phyloP scores from a whole-genome alignment of 2,888 invertebrate genomes.

The Clitarchus hookeri region DNA sequence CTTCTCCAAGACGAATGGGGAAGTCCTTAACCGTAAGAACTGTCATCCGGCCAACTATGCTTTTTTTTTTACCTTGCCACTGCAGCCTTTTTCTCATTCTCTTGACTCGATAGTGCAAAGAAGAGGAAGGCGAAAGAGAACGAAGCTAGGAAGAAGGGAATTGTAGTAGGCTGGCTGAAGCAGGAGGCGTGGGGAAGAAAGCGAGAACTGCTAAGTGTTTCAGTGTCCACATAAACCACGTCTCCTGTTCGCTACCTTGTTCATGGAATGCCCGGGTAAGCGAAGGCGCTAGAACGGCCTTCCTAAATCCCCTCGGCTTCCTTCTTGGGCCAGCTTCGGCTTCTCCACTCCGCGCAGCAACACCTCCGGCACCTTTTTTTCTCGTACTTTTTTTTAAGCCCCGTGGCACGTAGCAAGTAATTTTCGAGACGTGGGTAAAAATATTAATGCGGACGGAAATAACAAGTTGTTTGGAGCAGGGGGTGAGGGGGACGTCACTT shows the following conservation, averaged over 20 bases:
- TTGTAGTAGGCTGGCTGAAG: no score
- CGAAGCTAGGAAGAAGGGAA: not conserved
- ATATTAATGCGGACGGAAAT: not conserved
- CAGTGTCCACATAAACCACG: slow-evolving; percentile 5
- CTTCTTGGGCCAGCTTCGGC: not conserved
- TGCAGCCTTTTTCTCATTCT: not conserved
- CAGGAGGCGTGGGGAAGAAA: not conserved
- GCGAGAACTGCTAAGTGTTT: slow-evolving; percentile 9
- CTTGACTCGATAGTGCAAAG: not conserved
- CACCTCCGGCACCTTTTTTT: not conserved
- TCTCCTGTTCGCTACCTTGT: not conserved
- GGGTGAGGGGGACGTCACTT: no score
- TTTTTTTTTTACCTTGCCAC: not conserved
- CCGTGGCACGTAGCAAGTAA: not conserved
- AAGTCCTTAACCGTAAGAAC: slow-evolving; percentile 6
- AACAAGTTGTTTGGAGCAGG: not conserved
- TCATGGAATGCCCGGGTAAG: not conserved
- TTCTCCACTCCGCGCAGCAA: not conserved
- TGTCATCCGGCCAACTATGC: not conserved
- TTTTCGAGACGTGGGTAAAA: not conserved
- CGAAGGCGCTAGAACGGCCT: not conserved
- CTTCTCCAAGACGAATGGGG: not conserved
- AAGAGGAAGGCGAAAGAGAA: not conserved
- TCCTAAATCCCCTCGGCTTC: not conserved
- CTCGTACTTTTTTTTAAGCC: not conserved